Evolutionary conservation across 2,888 invertebrate genomes (phyloP), one percentile per base, ranked within the genome.

Genomic region (Caenorhabditis japonica): DNA sequence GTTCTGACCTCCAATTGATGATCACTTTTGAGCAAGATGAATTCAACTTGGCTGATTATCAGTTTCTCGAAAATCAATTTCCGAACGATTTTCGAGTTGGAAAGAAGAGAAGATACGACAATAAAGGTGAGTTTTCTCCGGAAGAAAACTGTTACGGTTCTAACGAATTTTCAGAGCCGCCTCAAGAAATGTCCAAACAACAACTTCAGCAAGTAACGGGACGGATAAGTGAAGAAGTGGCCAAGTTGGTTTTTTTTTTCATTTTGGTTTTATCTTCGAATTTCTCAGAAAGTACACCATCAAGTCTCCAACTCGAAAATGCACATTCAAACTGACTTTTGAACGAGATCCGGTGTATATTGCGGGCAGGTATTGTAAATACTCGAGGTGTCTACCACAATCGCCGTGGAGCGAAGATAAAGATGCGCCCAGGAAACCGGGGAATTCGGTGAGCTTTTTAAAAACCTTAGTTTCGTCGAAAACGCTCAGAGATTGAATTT

Each of bases 401-500:
- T 94, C 95, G 0, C 97, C 97, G 0, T 97, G 97, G 96, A 88
- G 68, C 21, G 79, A 77, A 60, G 82, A 80, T 15, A 80, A 80
- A 51, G 79, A 77, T 66, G 72, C 46, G 8, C 71, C 72, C 4
- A 70, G 66, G 51, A 75, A 76, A 13, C 71, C 75, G 1, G 82
- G 80, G 19, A 76, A 82, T 47, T 82, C 82, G 49, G 82, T 79
- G 33, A 52, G 59, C 12, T 30, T 60, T 41, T 36, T n/a, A n/a
- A n/a, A n/a, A n/a, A n/a, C n/a, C n/a, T n/a, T n/a, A n/a, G n/a
- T n/a, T n/a, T n/a, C n/a, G n/a, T n/a, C n/a, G n/a, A n/a, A n/a
- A n/a, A n/a, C n/a, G n/a, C n/a, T n/a, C n/a, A n/a, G n/a, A n/a
- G n/a, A n/a, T n/a, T n/a, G n/a, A n/a, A n/a, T n/a, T n/a, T n/a